These are phyloP conservation scores for Athetis lepigone DNA, from an alignment of 2,888 invertebrate species.

Conservation along the genomic window DNA sequence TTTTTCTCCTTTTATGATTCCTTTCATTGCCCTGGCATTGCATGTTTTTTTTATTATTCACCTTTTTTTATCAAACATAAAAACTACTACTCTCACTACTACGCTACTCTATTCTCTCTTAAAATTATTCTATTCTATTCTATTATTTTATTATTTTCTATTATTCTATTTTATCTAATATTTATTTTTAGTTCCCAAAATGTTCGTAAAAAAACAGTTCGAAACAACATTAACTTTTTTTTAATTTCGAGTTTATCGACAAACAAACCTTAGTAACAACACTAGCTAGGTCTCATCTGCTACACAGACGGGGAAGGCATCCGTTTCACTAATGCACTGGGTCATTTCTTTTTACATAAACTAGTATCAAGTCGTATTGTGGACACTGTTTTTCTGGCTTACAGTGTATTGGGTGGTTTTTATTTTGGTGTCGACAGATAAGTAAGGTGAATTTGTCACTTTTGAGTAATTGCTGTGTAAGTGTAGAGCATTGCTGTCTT, in stretches of 20 bases:
- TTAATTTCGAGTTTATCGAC: constrained; percentile 40
- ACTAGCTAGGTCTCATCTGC: constrained; percentile 66
- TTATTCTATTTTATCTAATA: too few relatives aligned
- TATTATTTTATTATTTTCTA: too few relatives aligned
- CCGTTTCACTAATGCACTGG: constrained; percentile 72
- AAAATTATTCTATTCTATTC: too few relatives aligned
- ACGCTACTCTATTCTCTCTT: too few relatives aligned
- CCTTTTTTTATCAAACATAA: too few relatives aligned
- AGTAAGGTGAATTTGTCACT: not conserved
- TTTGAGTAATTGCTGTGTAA: not conserved
- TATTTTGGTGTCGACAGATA: not conserved
- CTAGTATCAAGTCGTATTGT: constrained; percentile 43
- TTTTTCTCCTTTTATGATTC: too few relatives aligned
- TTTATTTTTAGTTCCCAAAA: too few relatives aligned
- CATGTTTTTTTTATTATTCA: too few relatives aligned
- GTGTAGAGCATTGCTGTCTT: too few relatives aligned
- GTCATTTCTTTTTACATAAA: constrained; percentile 67
- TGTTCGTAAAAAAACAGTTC: too few relatives aligned
- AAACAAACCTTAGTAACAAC: constrained; percentile 17
- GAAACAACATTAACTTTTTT: not conserved
- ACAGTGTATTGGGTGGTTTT: constrained; percentile 6
- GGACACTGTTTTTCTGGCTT: constrained; percentile 9
- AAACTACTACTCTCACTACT: too few relatives aligned
- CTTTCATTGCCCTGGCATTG: too few relatives aligned
- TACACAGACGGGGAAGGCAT: constrained; percentile 65